Evolutionary conservation across 2,113 vertebrate species (phyloP), one percentile per base, ranked within the genome.

Genomic region (Alligator sinensis): DNA sequence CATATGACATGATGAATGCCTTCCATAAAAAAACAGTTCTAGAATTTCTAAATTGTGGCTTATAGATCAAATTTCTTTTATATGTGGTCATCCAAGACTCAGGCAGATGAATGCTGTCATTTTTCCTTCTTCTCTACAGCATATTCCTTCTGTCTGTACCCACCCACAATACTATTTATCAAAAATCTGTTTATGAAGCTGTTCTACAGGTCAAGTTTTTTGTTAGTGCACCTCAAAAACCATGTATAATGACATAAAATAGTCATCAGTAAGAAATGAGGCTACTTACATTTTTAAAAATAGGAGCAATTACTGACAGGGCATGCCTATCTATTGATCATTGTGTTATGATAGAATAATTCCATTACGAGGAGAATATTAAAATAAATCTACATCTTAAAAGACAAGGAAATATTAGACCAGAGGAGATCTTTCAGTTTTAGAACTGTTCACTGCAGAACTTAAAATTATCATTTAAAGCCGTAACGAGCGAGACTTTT

Each of bases 21-120:
- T 0, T 93, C 86, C 95, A 90, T 90, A 92, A 88, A 97, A 97
- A 96, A 88, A 55, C 64, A 83, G n/a, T 92, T 92, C 80, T 95
- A 92, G 77, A 94, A 86, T 97, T 96, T 95, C 94, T 96, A 94
- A 96, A 94, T 93, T 96, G 94, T 88, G 84, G 86, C 84, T 92
- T 96, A 59, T 66, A 95, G 93, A 92, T 97, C 66, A 94, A 81
- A 95, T 95, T 74, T 95, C 91, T 95, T 75, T 77, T 92, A 74
- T 61, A 86, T 89, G 82, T 88, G 83, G 92, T 96, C 89, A 92
- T 96, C 78, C 38, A 58, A 92, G 96, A 86, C 58, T 54, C 30
- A 1, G 47, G 80, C 54, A 79, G 76, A 95, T 82, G 47, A 97
- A 84, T 91, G 28, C 57, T 89, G 54, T 93, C 80, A 34, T 86